These are phyloP conservation scores for Nomia melanderi DNA, from an alignment of 1,140 invertebrate species.

Conservation along the genomic window DNA sequence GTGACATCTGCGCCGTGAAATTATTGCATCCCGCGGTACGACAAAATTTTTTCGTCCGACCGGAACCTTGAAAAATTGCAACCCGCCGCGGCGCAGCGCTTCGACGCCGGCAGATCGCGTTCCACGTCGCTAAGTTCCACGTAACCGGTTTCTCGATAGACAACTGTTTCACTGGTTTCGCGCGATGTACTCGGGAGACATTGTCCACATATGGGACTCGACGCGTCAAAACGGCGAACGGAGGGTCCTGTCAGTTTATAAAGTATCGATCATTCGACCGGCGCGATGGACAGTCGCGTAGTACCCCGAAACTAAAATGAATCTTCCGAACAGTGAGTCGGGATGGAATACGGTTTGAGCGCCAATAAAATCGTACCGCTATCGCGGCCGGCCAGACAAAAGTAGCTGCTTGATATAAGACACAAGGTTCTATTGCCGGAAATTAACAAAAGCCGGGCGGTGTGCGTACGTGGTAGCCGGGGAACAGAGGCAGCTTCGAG, in stretches of 20 bases:
- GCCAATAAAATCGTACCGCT: conserved; percentile 10
- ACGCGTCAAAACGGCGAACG: background rate
- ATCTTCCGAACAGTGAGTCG: conserved; percentile 17
- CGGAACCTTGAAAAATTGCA: conserved; percentile 14
- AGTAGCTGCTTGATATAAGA: conserved; percentile 26
- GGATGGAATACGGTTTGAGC: conserved; percentile 3
- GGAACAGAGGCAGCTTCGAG: conserved; percentile 30
- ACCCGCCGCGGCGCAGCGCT: background rate
- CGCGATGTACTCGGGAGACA: background rate
- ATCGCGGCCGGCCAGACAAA: background rate
- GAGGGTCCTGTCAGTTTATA: conserved; percentile 14
- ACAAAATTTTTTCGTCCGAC: background rate
- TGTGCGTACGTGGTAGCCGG: conserved; percentile 29
- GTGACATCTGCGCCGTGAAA: conserved; percentile 14
- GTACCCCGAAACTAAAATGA: background rate
- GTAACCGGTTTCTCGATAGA: background rate
- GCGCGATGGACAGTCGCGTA: background rate
- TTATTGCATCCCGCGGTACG: background rate
- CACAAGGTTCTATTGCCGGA: conserved; percentile 52
- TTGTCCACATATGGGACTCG: background rate
- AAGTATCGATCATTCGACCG: conserved; percentile 29
- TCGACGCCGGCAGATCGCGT: background rate
- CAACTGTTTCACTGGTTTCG: background rate
- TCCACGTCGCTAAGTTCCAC: too few relatives aligned
- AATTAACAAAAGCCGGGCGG: conserved; percentile 52